Base-by-base conservation (phyloP, 2,888 invertebrate species). In the Leuctra nigra region DNA sequence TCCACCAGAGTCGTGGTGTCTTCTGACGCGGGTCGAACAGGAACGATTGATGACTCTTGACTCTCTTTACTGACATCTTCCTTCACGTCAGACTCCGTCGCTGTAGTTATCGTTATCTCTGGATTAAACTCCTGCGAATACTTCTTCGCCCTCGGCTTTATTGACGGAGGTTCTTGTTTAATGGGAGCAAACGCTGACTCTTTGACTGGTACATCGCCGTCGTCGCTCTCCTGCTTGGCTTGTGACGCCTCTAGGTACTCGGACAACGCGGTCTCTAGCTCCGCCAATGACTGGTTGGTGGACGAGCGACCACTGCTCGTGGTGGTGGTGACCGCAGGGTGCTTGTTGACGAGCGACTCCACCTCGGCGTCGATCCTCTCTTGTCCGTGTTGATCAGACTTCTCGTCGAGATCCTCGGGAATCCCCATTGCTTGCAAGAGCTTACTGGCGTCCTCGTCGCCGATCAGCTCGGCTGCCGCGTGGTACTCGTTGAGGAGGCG, bases 211-310 rank as follows among this genome's bases (percentile, higher is more conserved):
- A n/a, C 58, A 1, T 52, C 52, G 13, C 53, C 55, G n/a, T 58
- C 55, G 18, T 53, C 57, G 22, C 16, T 46, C 1, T 47, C 50
- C n/a, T 24, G 3, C 14, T 50, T 33, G 20, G 2, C 33, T 13
- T 36, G 53, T 6, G 55, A 53, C 1, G 58, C 55, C 57, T 72
- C 72, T 18, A 72, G 60, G 67, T 71, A 68, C 57, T 70, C 70
- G 9, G 69, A 70, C n/a, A 71, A 62, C 4, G 71, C 70, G 1
- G 66, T 68, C 58, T 71, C 70, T 29, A 72, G 59, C 59, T 72
- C 72, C 16, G 67, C 68, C 44, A 71, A 63, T 38, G 70, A 70
- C 18, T 72, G 70, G 22, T 71, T 71, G 69, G 70, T 71, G 54
- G 71, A 71, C 2, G 60, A 60, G 0, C 55, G 38, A 4, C 57